Evolutionary conservation across 1,140 invertebrate genomes (phyloP).

Genomic region (Leguminivora glycinivorella): DNA sequence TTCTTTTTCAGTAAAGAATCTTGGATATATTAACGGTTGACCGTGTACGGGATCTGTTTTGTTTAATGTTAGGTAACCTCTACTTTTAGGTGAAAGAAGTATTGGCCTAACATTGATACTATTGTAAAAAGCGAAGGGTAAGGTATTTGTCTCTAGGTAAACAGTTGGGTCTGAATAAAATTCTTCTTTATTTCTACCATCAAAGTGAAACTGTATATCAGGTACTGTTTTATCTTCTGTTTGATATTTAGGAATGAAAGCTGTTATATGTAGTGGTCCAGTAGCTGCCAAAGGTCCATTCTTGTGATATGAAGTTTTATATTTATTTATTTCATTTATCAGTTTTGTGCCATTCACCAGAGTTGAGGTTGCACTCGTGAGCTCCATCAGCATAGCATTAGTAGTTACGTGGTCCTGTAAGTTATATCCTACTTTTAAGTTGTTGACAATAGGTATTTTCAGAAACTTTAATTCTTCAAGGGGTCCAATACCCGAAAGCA

Average conservation of each 20-base stretch:
- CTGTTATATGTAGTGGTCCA: constrained; percentile 73
- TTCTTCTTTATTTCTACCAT: constrained; percentile 45
- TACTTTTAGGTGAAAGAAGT: constrained; percentile 83
- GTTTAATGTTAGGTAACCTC: constrained; percentile 83
- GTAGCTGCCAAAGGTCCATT: constrained; percentile 71
- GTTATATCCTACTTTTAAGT: constrained; percentile 85
- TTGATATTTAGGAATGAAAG: constrained; percentile 72
- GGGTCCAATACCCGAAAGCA: constrained; percentile 87
- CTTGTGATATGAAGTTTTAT: constrained; percentile 47
- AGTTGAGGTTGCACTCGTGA: constrained; percentile 74
- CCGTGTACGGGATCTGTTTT: constrained; percentile 82
- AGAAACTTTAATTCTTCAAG: constrained; percentile 78
- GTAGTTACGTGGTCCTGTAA: constrained; percentile 86
- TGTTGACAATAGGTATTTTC: constrained; percentile 80
- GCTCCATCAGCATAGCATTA: constrained; percentile 75
- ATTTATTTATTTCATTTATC: constrained; percentile 72
- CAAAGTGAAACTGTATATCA: constrained; percentile 81
- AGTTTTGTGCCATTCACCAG: constrained; percentile 59
- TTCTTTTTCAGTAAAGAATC: constrained; percentile 83
- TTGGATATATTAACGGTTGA: constrained; percentile 88
- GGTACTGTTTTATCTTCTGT: constrained; percentile 72
- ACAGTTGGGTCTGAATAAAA: constrained; percentile 48
- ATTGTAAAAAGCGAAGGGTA: constrained; percentile 73
- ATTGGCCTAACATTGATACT: constrained; percentile 77
- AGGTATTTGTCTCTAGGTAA: constrained; percentile 50